Evolutionary conservation across 1,140 invertebrate species (phyloP), one percentile per base, ranked within the genome.

Genomic region (Cydia amplana): DNA sequence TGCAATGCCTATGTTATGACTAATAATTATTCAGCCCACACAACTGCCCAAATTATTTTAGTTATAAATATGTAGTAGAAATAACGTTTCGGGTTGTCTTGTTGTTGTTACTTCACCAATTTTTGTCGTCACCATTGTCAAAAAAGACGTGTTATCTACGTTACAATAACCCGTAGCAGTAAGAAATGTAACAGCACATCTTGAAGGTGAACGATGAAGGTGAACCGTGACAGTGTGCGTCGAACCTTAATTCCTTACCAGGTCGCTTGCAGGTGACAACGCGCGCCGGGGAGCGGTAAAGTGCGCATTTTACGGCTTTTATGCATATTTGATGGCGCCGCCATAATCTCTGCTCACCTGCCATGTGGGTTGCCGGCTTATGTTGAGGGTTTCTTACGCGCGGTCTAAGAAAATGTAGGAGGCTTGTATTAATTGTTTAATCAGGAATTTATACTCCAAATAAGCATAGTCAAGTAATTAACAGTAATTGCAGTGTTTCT

Each of bases 301-400:
- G 87, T 91, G 91, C 87, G 85, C 87, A 93, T 93, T 93, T 93
- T 93, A 93, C 90, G 85, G 90, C 91, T 91, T 93, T 93, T 92
- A 92, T 93, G 93, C 91, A 93, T 93, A 93, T 93, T 93, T 93
- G 87, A 93, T 91, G 89, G 85, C 86, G 79, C 87, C 87, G 86
- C 86, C 90, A 93, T 93, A 92, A 93, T 93, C 90, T 92, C 82
- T 90, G 90, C 84, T 83, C 81, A 87, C 83, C 83, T 86, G 85
- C 80, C 85, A 82, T 82, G 79, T 84, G 83, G 85, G 83, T 83
- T 82, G 81, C 75, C 78, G 75, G 40, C 40, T 73, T 73, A 43
- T 23, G 36, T 49, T 63, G 18, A 6, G 73, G 51, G 55, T 60
- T 23, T 20, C 55, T 60, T 60, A n/a, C 55, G 20, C 10, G 16